These are phyloP conservation scores for Mobula birostris DNA, from an alignment of 2,113 vertebrate genomes.

Conservation along the genomic window DNA sequence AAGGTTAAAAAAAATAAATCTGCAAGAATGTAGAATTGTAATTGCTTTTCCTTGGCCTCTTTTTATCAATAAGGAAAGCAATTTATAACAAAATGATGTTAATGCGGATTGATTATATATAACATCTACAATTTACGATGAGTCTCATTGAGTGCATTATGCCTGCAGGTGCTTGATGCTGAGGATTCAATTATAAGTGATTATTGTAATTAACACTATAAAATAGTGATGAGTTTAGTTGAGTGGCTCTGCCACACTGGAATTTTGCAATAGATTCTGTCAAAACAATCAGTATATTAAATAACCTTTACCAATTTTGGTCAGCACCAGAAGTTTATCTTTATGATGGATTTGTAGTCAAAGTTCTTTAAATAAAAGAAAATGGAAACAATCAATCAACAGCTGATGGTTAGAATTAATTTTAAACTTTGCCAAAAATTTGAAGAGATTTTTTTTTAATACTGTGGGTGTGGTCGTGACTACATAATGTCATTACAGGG, in stretches of 20 bases:
- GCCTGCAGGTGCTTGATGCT: constrained; percentile 3
- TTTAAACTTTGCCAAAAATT: background rate
- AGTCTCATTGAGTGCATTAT: background rate
- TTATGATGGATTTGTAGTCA: background rate
- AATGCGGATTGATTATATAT: background rate
- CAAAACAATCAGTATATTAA: background rate
- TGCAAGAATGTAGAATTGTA: background rate
- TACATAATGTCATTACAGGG: background rate
- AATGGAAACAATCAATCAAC: background rate
- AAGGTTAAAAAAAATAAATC: background rate
- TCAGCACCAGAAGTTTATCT: too few species aligned
- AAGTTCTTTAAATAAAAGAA: background rate
- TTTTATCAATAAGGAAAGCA: background rate
- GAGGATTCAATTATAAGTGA: constrained; percentile 1
- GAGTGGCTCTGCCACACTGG: background rate
- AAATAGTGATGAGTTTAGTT: background rate
- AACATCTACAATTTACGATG: constrained; percentile 20
- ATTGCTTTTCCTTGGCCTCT: background rate
- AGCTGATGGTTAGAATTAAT: background rate
- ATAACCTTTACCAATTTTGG: background rate
- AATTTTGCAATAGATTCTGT: background rate
- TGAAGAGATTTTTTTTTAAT: background rate
- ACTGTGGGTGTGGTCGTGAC: background rate
- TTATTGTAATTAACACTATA: background rate
- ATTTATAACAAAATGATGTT: background rate